A percentile compares a stretch with the other conserved stretches of the same genome.
phyloP scores from a whole-genome alignment of 2,888 invertebrate genomes.

The Ryuthela nishihirai region DNA sequence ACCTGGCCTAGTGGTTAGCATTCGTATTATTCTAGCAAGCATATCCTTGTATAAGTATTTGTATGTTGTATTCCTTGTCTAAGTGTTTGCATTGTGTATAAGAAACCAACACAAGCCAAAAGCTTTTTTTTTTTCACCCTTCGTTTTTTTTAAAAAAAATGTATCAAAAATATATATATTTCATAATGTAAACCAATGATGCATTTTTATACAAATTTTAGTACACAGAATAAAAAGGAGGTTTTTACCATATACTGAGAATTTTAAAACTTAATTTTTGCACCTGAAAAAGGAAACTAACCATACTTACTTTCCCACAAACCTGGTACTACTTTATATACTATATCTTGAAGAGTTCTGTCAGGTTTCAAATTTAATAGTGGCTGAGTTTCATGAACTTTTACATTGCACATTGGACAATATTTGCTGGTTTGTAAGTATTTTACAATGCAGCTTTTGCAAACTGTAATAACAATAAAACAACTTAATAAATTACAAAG shows the following conservation, averaged over 20 bases:
- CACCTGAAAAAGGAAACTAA: background rate
- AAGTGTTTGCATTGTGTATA: too few relatives aligned
- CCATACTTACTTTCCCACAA: slow-evolving; percentile 69
- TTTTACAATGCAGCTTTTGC: slow-evolving; percentile 52
- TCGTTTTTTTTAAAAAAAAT: too few relatives aligned
- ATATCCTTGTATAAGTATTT: too few relatives aligned
- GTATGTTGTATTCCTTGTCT: too few relatives aligned
- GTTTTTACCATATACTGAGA: too few relatives aligned
- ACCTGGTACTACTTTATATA: slow-evolving; percentile 94
- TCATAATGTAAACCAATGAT: background rate
- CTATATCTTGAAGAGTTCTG: slow-evolving; percentile 89
- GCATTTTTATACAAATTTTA: too few relatives aligned
- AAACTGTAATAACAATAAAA: slow-evolving; percentile 46
- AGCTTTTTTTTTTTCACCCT: too few relatives aligned
- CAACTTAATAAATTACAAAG: background rate
- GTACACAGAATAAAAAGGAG: too few relatives aligned
- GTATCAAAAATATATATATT: background rate
- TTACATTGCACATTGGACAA: slow-evolving; percentile 90
- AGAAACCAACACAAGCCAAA: too few relatives aligned
- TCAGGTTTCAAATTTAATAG: slow-evolving; percentile 59
- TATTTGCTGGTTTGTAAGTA: slow-evolving; percentile 64
- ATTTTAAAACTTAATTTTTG: background rate
- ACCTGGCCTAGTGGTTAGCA: too few relatives aligned
- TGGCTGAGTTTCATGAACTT: slow-evolving; percentile 89
- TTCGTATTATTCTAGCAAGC: too few relatives aligned